These are phyloP conservation scores for Papilio protenor DNA, from an alignment of 2,888 invertebrate species.

Conservation along the genomic window DNA sequence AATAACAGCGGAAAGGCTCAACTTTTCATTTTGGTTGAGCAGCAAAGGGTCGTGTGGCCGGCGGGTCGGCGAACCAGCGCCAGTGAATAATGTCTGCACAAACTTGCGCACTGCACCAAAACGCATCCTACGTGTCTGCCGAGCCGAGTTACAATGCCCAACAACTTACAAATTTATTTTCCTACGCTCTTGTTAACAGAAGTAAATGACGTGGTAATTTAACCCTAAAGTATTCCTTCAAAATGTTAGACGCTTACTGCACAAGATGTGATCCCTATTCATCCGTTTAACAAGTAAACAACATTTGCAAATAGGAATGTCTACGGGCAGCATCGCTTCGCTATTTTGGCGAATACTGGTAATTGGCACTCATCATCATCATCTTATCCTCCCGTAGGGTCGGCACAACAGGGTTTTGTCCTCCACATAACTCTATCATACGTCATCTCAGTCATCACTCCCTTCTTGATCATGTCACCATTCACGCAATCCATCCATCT, in stretches of 20 bases:
- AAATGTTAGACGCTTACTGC: neutral
- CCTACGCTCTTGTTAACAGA: constrained; percentile 9
- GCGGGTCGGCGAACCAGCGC: neutral
- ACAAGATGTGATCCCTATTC: neutral
- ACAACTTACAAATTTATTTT: constrained; percentile 31
- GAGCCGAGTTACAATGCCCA: constrained; percentile 31
- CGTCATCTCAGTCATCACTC: too few relatives aligned
- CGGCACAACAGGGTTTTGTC: too few relatives aligned
- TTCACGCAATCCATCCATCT: too few relatives aligned
- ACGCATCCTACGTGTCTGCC: constrained; percentile 39
- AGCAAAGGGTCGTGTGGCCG: constrained; percentile 15
- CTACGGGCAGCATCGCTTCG: too few relatives aligned
- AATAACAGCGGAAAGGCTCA: constrained; percentile 12
- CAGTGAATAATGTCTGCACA: constrained; percentile 38
- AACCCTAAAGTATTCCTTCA: neutral
- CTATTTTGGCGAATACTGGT: too few relatives aligned
- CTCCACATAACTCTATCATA: too few relatives aligned
- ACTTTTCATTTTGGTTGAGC: constrained; percentile 20
- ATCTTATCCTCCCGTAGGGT: too few relatives aligned
- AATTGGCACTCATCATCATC: too few relatives aligned
- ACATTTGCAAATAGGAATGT: too few relatives aligned
- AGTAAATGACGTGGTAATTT: neutral
- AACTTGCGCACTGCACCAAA: constrained; percentile 43
- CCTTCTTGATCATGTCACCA: too few relatives aligned
- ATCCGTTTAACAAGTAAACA: too few relatives aligned